These are phyloP conservation scores for Tetanocera ferruginea DNA, from an alignment of 2,888 invertebrate genomes.

Conservation along the genomic window DNA sequence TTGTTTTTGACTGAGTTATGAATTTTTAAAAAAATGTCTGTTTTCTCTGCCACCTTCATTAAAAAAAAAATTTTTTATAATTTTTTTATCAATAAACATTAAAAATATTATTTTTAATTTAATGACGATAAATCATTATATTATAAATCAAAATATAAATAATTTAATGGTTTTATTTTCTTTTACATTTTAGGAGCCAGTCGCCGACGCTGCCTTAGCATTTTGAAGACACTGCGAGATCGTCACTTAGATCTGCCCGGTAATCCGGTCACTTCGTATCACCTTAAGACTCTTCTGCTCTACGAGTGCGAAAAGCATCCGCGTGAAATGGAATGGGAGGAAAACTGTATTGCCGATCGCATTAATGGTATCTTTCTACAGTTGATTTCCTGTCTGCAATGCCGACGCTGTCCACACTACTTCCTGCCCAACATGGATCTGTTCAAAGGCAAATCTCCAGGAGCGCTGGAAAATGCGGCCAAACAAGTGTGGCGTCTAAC, in stretches of 20 bases:
- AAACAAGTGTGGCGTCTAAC: constrained; percentile 95
- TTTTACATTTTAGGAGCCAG: constrained; percentile 74
- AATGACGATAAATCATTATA: neutral
- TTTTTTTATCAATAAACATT: no score
- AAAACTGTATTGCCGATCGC: constrained; percentile 89
- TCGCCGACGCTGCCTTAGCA: constrained; percentile 87
- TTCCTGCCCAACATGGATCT: constrained; percentile 94
- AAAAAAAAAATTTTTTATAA: no score
- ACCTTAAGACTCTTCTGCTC: constrained; percentile 89
- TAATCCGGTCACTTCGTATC: constrained; percentile 92
- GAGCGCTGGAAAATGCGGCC: constrained; percentile 91
- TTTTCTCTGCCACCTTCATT: no score
- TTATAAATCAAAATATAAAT: neutral
- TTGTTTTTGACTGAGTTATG: no score
- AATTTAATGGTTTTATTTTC: neutral
- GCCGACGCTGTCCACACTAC: constrained; percentile 95
- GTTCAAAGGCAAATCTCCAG: constrained; percentile 92
- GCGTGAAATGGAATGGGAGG: constrained; percentile 94
- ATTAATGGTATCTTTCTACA: constrained; percentile 95
- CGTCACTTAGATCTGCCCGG: constrained; percentile 90
- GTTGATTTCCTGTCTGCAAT: constrained; percentile 94
- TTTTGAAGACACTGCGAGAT: constrained; percentile 91
- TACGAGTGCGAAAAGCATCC: constrained; percentile 98
- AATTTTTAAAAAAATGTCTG: no score
- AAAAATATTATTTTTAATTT: neutral